phyloP scores from a whole-genome alignment of 2,888 invertebrate species.

The Pseudococcus viburni region DNA sequence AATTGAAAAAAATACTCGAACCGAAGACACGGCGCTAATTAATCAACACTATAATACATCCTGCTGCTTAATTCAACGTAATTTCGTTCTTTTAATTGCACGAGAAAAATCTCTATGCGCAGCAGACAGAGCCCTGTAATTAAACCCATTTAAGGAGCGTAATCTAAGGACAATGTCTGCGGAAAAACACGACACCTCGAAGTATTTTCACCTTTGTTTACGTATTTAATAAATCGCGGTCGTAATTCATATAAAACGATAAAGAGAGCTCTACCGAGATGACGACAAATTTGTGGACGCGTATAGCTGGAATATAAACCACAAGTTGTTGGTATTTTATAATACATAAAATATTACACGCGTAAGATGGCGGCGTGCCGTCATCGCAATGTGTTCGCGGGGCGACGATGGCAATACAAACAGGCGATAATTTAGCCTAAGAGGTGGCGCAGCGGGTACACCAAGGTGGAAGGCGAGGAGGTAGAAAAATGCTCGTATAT shows the following conservation, averaged over 20 bases:
- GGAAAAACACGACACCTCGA: neutral
- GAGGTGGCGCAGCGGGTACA: neutral
- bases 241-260: constrained; percentile 11
- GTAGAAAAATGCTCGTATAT: constrained; percentile 37
- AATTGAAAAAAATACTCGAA: neutral
- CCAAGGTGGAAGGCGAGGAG: neutral
- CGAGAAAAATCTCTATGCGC: neutral
- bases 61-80: neutral
- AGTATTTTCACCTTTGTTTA: constrained; percentile 31
- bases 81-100: constrained; percentile 11
- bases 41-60: neutral
- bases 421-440: constrained; percentile 18
- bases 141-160: neutral
- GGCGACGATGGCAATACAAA: constrained; percentile 25
- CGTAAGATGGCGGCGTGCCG: constrained; percentile 3
- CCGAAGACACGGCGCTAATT: neutral
- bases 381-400: constrained; percentile 11
- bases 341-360: constrained; percentile 26
- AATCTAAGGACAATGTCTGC: neutral
- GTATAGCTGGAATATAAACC: neutral
- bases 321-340: constrained; percentile 21
- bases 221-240: constrained; percentile 10
- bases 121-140: neutral
- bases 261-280: neutral
- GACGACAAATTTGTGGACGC: constrained; percentile 44